Conservation (phyloP, 2,888 invertebrate genomes). For the Sminthurinus aureus region DNA sequence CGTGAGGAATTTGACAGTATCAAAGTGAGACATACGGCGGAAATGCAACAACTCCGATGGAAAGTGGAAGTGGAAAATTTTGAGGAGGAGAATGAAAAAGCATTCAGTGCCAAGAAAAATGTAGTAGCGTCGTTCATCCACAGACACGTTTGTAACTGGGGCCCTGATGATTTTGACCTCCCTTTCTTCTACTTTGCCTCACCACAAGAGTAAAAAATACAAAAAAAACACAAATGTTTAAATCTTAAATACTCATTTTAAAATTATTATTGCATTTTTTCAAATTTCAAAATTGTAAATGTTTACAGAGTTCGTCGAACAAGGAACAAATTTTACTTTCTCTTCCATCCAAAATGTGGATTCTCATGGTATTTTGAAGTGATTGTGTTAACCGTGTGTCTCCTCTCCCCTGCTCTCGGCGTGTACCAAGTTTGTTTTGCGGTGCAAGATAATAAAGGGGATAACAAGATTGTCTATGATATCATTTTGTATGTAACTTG, state of each 20-base stretch:
- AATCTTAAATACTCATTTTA: too few species aligned
- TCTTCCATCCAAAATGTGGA: conserved; percentile 54
- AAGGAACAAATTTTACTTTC: conserved; percentile 19
- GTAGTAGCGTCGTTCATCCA: neutral
- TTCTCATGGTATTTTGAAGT: conserved; percentile 36
- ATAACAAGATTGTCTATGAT: neutral
- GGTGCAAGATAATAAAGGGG: neutral
- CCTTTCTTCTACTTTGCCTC: conserved; percentile 52
- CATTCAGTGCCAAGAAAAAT: conserved; percentile 9
- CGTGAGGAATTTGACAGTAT: neutral
- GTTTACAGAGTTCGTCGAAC: neutral
- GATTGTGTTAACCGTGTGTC: conserved; percentile 25
- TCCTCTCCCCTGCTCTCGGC: conserved; percentile 50
- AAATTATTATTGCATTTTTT: too few species aligned
- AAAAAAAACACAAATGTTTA: neutral
- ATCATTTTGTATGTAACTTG: neutral
- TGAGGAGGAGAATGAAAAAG: conserved; percentile 31
- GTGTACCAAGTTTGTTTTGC: conserved; percentile 49
- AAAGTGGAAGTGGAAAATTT: too few species aligned
- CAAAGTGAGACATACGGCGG: neutral
- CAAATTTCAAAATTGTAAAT: too few species aligned
- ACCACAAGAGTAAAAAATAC: conserved; percentile 23
- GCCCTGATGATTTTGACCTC: conserved; percentile 49
- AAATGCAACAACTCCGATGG: conserved; percentile 10
- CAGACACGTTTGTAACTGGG: conserved; percentile 40